These are phyloP conservation scores for Cuniculus paca DNA, from an alignment of 2,797 vertebrate species.

Conservation along the genomic window DNA sequence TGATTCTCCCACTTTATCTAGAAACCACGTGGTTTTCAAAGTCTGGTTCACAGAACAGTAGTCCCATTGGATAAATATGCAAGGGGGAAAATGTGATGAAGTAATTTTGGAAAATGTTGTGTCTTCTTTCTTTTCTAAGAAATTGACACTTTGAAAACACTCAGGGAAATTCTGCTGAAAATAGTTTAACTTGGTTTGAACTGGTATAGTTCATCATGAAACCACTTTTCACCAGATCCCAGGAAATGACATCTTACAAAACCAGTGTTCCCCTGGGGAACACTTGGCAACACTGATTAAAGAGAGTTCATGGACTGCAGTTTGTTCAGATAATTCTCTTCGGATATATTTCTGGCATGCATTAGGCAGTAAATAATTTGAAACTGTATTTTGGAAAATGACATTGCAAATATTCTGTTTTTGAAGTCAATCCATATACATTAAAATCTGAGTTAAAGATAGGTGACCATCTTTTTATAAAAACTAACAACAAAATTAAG, in stretches of 20 bases:
- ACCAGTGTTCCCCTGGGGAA: background rate
- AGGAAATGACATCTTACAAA: conserved; percentile 48
- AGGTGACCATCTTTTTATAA: background rate
- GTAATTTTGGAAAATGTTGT: background rate
- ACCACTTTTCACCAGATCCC: background rate
- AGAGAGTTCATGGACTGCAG: background rate
- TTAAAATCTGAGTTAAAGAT: conserved; percentile 39
- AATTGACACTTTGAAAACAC: background rate
- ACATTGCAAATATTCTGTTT: background rate
- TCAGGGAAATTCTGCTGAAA: background rate
- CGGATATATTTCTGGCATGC: background rate
- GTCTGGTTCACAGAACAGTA: background rate
- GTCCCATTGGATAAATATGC: background rate
- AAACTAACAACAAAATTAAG: background rate
- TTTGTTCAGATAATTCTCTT: background rate
- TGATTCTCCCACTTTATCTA: background rate
- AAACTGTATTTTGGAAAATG: background rate
- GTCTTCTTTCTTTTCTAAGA: conserved; percentile 51
- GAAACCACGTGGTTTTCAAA: background rate
- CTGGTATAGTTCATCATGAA: conserved; percentile 2
- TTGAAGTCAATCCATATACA: background rate
- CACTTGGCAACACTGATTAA: background rate
- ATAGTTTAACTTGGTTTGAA: conserved; percentile 12
- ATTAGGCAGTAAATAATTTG: background rate
- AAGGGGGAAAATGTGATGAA: background rate